A percentile compares a stretch with the other conserved stretches of the same genome.
phyloP scores from a whole-genome alignment of 2,113 vertebrate species.

The Epinephelus cyanopodus region DNA sequence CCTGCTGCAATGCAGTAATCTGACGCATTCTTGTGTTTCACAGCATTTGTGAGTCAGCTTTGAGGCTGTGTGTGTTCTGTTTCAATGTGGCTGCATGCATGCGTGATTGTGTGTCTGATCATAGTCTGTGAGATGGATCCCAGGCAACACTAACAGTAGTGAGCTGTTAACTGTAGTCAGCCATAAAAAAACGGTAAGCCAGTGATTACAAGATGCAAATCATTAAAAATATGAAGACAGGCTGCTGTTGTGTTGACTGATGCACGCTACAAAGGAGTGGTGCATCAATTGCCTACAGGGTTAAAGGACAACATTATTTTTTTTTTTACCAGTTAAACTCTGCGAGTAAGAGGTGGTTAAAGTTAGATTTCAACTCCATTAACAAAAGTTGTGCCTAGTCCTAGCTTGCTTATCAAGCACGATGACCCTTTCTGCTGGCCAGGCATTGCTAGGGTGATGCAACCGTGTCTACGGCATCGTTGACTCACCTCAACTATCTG shows the following conservation, averaged over 20 bases:
- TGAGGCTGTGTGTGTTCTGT: constrained; percentile 34
- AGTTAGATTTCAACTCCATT: background rate
- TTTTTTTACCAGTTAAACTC: background rate
- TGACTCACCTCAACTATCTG: constrained; percentile 96
- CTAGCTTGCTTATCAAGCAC: background rate
- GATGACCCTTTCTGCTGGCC: background rate
- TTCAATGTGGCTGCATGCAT: constrained; percentile 18
- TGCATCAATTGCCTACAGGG: background rate
- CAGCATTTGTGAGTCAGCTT: constrained; percentile 57
- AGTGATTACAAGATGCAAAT: background rate
- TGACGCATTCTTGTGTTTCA: constrained; percentile 46
- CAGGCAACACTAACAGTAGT: background rate
- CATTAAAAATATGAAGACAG: background rate
- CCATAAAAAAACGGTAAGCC: background rate
- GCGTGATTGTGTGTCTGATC: constrained; percentile 18
- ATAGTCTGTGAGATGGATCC: background rate
- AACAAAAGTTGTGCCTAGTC: constrained; percentile 5
- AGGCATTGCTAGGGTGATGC: background rate
- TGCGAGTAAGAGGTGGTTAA: too few species aligned
- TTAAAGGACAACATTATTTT: background rate
- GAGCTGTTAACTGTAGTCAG: constrained; percentile 7
- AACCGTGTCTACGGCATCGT: background rate
- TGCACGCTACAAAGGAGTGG: background rate
- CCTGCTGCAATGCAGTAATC: constrained; percentile 60
- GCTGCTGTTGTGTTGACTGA: background rate